Percentiles rank a stretch among this genome's conserved stretches.
These are phyloP conservation scores for Escarpia spicata DNA, from an alignment of 2,888 invertebrate species.

Conservation along the genomic window DNA sequence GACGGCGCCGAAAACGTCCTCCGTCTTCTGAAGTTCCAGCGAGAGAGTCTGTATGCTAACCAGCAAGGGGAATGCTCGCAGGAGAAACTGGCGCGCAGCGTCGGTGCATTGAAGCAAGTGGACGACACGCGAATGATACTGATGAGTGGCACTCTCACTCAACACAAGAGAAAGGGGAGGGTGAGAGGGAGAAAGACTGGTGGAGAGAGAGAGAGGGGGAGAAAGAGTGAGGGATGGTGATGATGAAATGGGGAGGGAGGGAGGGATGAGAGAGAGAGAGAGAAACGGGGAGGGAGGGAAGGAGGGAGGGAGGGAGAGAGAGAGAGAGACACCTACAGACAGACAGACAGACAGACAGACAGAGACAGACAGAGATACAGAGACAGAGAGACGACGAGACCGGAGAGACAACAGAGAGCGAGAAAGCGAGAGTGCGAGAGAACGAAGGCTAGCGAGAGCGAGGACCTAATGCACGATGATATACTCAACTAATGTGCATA, in stretches of 20 bases:
- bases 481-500: neutral
- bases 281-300: too few species aligned
- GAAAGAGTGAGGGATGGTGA: conserved; percentile 36
- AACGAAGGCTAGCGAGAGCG: too few species aligned
- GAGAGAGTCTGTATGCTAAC: neutral
- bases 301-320: too few species aligned
- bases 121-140: neutral
- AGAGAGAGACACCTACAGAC: too few species aligned
- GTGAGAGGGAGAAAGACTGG: neutral
- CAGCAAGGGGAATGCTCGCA: neutral
- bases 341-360: too few species aligned
- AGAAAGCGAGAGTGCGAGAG: too few species aligned
- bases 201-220: conserved; percentile 32
- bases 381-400: too few species aligned
- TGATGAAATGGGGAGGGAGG: conserved; percentile 31
- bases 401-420: too few species aligned
- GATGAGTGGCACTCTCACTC: neutral
- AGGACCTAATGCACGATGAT: neutral
- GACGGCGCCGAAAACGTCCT: neutral
- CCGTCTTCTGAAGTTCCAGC: neutral
- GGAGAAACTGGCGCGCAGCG: neutral
- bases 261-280: conserved; percentile 34
- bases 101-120: neutral
- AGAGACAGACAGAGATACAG: too few species aligned
- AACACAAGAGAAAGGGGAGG: neutral